Evolutionary conservation across 53 echinoderm and acorn worm species (phyloP).

Genomic region (Antedon mediterranea): DNA sequence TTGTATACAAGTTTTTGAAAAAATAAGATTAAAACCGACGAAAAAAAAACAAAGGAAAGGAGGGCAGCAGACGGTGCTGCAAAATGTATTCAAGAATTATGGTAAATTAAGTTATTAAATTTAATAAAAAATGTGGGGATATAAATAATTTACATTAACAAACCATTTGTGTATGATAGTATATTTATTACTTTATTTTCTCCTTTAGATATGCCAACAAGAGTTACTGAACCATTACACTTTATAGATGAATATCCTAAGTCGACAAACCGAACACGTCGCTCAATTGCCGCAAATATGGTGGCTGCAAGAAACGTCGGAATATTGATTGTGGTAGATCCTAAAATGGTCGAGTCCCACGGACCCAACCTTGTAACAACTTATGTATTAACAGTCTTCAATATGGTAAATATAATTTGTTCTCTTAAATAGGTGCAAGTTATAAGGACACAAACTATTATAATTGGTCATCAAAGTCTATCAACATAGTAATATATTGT

Average conservation of each 20-base stretch:
- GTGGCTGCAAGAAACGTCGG: slow-evolving; percentile 68
- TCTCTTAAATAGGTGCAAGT: too few relatives aligned
- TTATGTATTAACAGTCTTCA: slow-evolving; percentile 85
- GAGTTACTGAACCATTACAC: slow-evolving; percentile 44
- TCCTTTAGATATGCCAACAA: slow-evolving; percentile 64
- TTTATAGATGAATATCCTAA: slow-evolving; percentile 60
- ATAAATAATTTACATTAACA: too few relatives aligned
- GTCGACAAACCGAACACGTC: slow-evolving; percentile 14
- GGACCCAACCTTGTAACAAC: slow-evolving; percentile 65
- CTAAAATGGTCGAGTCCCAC: slow-evolving; percentile 70
- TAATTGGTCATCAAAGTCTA: too few relatives aligned
- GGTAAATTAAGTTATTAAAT: too few relatives aligned
- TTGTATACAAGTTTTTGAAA: too few relatives aligned
- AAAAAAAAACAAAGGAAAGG: slow-evolving; percentile 3
- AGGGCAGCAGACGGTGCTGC: too few relatives aligned
- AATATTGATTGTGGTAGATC: slow-evolving; percentile 84
- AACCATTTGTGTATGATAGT: background rate
- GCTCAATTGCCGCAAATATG: slow-evolving; percentile 72
- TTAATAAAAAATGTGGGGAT: too few relatives aligned
- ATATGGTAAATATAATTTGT: slow-evolving; percentile 36
- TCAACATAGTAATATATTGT: too few relatives aligned
- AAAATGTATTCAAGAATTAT: too few relatives aligned
- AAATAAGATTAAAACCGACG: too few relatives aligned
- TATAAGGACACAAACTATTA: too few relatives aligned
- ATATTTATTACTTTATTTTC: slow-evolving; percentile 8